A percentile compares a stretch with the other conserved stretches of the same genome.
These are phyloP conservation scores for Meteorus colon DNA, from an alignment of 2,888 invertebrate genomes.

Conservation along the genomic window DNA sequence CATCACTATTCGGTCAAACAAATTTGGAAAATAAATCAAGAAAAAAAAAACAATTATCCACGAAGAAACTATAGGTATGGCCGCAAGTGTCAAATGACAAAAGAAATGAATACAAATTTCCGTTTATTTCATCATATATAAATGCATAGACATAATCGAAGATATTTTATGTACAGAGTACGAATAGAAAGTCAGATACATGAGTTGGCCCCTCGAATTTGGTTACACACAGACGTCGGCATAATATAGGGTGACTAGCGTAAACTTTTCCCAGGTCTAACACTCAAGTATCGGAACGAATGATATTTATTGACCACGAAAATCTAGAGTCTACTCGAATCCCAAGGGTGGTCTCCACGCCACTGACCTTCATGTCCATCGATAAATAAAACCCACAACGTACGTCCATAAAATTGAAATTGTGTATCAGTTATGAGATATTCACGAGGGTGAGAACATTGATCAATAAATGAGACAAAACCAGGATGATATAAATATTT, in stretches of 20 bases:
- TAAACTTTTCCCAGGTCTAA: slow-evolving; percentile 54
- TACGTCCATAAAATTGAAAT: slow-evolving; percentile 63
- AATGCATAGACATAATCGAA: too few relatives aligned
- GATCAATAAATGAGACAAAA: slow-evolving; percentile 19
- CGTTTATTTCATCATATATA: too few relatives aligned
- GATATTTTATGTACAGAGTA: slow-evolving; percentile 36
- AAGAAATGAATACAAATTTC: too few relatives aligned
- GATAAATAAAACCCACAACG: slow-evolving; percentile 64
- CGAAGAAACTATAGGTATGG: too few relatives aligned
- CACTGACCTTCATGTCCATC: slow-evolving; percentile 53
- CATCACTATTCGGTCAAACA: not conserved
- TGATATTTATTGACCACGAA: slow-evolving; percentile 72
- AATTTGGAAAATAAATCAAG: not conserved
- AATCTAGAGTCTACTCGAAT: slow-evolving; percentile 69
- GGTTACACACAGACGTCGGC: slow-evolving; percentile 42
- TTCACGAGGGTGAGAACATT: slow-evolving; percentile 35
- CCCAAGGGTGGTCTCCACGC: slow-evolving; percentile 70
- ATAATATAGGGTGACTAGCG: slow-evolving; percentile 40
- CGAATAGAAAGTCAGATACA: slow-evolving; percentile 56
- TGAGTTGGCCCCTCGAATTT: slow-evolving; percentile 54
- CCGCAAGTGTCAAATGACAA: too few relatives aligned
- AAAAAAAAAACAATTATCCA: not conserved
- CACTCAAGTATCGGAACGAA: slow-evolving; percentile 72
- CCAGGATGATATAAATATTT: not conserved
- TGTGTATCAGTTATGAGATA: slow-evolving; percentile 44